Percentiles rank a stretch among this genome's conserved stretches.
phyloP scores from a whole-genome alignment of 2,888 invertebrate species.

The Perithous albicinctus region DNA sequence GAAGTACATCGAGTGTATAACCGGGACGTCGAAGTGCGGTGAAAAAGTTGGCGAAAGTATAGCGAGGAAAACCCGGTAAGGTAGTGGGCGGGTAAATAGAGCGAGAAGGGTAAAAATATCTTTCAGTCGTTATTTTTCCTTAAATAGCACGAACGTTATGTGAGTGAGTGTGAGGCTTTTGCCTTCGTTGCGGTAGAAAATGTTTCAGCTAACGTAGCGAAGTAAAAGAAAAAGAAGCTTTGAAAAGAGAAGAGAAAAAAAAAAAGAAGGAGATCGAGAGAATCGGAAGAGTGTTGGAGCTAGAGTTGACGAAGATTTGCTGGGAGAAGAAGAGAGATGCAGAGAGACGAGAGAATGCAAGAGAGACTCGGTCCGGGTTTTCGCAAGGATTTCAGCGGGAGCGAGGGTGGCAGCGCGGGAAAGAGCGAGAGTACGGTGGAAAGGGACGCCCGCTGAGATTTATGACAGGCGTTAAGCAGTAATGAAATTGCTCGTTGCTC shows the following conservation, averaged over 20 bases:
- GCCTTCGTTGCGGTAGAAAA: constrained; percentile 63
- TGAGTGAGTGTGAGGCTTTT: constrained; percentile 50
- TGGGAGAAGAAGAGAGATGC: constrained; percentile 45
- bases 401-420: constrained; percentile 67
- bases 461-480: constrained; percentile 86
- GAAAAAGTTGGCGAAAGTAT: constrained; percentile 56
- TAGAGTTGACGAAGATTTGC: constrained; percentile 50
- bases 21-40: constrained; percentile 19
- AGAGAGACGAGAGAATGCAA: constrained; percentile 38
- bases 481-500: constrained; percentile 86
- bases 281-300: constrained; percentile 58
- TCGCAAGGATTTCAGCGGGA: constrained; percentile 66
- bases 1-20: constrained; percentile 32
- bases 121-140: constrained; percentile 74
- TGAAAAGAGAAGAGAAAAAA: constrained; percentile 30
- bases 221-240: constrained; percentile 45
- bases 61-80: constrained; percentile 41
- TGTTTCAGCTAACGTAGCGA: constrained; percentile 60
- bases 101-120: constrained; percentile 66
- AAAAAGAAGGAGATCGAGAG: constrained; percentile 58
- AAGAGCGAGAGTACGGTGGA: constrained; percentile 63
- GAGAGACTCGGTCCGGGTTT: constrained; percentile 60
- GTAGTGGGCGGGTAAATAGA: background rate
- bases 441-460: constrained; percentile 83
- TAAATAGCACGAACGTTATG: constrained; percentile 67